These are phyloP conservation scores for Mellilla xanthometata DNA, from an alignment of 2,888 invertebrate species.

Conservation along the genomic window DNA sequence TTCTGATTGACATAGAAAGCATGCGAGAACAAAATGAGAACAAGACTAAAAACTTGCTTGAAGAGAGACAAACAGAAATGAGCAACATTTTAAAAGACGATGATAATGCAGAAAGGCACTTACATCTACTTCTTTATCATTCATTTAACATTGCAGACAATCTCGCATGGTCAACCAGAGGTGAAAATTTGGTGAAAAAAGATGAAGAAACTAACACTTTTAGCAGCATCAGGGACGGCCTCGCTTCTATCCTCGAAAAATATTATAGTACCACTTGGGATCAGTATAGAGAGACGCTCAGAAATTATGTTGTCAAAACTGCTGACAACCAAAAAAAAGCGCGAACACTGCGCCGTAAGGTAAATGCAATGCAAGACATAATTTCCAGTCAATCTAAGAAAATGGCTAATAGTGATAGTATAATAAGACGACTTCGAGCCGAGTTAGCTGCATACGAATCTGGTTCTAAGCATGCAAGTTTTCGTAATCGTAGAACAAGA, in stretches of 20 bases:
- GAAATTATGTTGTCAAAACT: conserved; percentile 59
- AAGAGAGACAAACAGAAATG: conserved; percentile 49
- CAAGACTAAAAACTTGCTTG: conserved; percentile 49
- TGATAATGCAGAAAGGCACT: conserved; percentile 63
- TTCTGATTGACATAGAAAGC: conserved; percentile 57
- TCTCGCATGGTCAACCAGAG: conserved; percentile 62
- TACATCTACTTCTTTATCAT: conserved; percentile 64
- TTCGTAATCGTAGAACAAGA: conserved; percentile 65
- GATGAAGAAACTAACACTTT: conserved; percentile 66
- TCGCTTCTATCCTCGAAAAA: conserved; percentile 64
- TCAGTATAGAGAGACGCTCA: conserved; percentile 64
- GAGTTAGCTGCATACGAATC: conserved; percentile 70
- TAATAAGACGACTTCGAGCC: conserved; percentile 57
- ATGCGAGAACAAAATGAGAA: conserved; percentile 54
- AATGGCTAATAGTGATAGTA: conserved; percentile 62
- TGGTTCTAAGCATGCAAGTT: conserved; percentile 69
- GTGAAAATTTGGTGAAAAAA: conserved; percentile 68
- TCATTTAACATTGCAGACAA: conserved; percentile 59
- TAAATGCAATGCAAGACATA: conserved; percentile 70
- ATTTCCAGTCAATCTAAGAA: conserved; percentile 69
- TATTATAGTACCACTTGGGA: conserved; percentile 65
- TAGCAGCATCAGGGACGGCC: conserved; percentile 55
- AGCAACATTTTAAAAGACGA: conserved; percentile 51
- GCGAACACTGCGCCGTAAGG: conserved; percentile 64
- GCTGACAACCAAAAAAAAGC: conserved; percentile 69